Conservation (phyloP, 30 jellyfish, hydroid and myxozoan species). For the Calvadosia cruxmelitensis region DNA sequence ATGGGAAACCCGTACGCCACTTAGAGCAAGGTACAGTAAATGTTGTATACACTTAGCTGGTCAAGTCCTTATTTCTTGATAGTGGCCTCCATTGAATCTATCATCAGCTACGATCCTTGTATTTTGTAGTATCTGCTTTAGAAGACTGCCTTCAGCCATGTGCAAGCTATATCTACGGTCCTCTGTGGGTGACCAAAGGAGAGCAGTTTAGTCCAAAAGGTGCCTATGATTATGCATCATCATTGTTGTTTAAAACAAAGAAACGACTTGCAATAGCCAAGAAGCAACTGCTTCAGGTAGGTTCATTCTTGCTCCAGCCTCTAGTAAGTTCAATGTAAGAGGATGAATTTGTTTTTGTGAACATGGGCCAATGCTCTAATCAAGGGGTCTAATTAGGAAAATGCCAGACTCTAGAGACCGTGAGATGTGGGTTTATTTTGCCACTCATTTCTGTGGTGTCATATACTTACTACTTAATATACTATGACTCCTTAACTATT, state of each 20-base stretch:
- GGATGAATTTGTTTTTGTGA: too few relatives aligned
- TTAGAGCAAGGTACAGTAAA: not conserved
- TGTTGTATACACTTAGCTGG: not conserved
- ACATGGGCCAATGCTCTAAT: too few relatives aligned
- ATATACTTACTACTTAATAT: too few relatives aligned
- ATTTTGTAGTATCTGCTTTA: not conserved
- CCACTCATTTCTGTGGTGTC: too few relatives aligned
- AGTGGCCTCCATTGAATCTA: not conserved
- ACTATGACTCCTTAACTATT: too few relatives aligned
- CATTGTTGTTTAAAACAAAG: constrained; percentile 15
- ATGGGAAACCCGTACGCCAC: not conserved
- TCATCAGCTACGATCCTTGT: not conserved
- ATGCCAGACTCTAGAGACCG: too few relatives aligned
- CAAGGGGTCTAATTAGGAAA: too few relatives aligned
- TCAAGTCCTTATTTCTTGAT: too few relatives aligned
- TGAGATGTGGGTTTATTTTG: too few relatives aligned
- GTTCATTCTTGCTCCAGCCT: too few relatives aligned
- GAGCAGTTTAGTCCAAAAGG: constrained; percentile 78
- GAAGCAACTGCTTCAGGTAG: constrained; percentile 6
- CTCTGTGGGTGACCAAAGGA: constrained; percentile 81
- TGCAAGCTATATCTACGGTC: constrained; percentile 46
- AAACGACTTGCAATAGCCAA: constrained; percentile 8
- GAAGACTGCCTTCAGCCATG: constrained; percentile 27
- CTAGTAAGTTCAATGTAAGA: too few relatives aligned
- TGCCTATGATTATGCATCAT: constrained; percentile 23